Evolutionary conservation across 2,888 invertebrate species (phyloP), one percentile per base, ranked within the genome.

Genomic region (Anoplius nigerrimus): DNA sequence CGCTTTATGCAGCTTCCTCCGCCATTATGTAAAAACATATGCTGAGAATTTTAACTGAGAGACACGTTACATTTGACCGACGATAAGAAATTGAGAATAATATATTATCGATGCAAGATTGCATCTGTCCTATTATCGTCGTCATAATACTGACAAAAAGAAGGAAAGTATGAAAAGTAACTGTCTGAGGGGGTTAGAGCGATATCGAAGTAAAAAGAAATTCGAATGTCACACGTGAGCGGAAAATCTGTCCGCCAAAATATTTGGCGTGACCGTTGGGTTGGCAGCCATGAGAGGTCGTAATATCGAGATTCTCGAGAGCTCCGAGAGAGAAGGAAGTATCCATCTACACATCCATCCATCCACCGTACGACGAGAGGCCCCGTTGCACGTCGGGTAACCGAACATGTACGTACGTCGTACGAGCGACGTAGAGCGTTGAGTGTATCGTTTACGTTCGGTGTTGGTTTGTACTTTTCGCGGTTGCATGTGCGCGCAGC

Each of bases 311-410:
- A 77, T 66, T 78, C 69, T 78, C 78, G 75, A 73, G 45, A 46
- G 62, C 59, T 66, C 66, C 70, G 75, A 79, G 74, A 80, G 80
- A 80, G 76, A 78, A 75, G 77, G 78, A 82, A 80, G 81, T 75
- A 80, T 76, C 80, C 72, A 74, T 72, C 74, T 76, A 79, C 74
- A 72, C 73, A 75, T 74, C 70, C 75, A 72, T 75, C 70, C 76
- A 76, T 78, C 76, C 76, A 81, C 72, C 79, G 79, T 81, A 74
- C 75, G 16, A 16, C 16, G 75, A 71, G 75, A 71, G 73, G 73
- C 81, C 85, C 84, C 84, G 83, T 83, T 86, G 86, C 86, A 85
- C 80, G 81, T 84, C 84, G 86, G 86, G 83, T 82, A 83, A 80
- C 75, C 73, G 83, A 78, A 83, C 76, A 85, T 86, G 85, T 84